phyloP scores from a whole-genome alignment of 2,113 vertebrate species.

The Lamprotornis superbus region DNA sequence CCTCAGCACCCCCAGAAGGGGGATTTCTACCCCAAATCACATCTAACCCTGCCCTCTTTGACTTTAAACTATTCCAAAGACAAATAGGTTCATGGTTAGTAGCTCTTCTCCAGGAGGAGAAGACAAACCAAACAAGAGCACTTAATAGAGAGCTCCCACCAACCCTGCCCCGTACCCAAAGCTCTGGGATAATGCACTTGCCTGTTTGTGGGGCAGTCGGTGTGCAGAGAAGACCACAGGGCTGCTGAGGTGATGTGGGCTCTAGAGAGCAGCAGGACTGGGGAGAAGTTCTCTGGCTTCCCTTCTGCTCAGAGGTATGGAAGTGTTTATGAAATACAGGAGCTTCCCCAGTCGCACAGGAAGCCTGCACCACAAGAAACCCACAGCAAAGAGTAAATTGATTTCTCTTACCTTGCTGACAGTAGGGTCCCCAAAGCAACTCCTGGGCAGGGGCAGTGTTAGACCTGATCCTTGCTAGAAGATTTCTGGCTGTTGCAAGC shows the following conservation, averaged over 20 bases:
- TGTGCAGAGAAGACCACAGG: accelerated
- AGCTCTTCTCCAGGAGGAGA: background rate
- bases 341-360: background rate
- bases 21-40: background rate
- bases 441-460: background rate
- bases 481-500: background rate
- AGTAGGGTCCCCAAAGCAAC: background rate
- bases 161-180: accelerated
- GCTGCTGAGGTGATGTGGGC: accelerated
- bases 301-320: background rate
- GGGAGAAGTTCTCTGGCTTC: background rate
- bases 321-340: background rate
- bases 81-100: background rate
- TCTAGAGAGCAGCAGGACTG: background rate
- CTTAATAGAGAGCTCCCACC: background rate
- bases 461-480: background rate
- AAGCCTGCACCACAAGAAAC: background rate
- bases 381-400: background rate
- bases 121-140: background rate
- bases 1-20: background rate
- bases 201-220: background rate
- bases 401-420: background rate
- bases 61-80: background rate
- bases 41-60: accelerated
- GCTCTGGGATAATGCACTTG: background rate